A percentile compares a stretch with the other conserved stretches of the same genome.
phyloP scores from a whole-genome alignment of 2,797 vertebrate species.

The Nannoperca obscura region DNA sequence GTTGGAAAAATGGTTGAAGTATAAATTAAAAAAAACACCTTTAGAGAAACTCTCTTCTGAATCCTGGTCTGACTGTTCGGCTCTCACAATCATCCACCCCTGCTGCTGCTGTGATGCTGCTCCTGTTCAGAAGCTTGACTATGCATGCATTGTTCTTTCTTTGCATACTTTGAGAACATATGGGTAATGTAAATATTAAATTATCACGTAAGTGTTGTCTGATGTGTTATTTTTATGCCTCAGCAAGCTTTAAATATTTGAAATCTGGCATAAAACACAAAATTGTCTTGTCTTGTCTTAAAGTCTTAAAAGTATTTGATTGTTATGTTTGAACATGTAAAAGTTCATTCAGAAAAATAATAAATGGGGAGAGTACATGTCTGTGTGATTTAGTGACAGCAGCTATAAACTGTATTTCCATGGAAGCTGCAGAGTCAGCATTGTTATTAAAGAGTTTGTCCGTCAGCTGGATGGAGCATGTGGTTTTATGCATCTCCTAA shows the following conservation, averaged over 20 bases:
- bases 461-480: constrained; percentile 7
- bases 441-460: constrained; percentile 8
- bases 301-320: neutral
- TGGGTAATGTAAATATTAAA: neutral
- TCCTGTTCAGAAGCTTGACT: constrained; percentile 11
- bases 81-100: no score
- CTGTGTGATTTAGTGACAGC: neutral
- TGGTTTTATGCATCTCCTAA: constrained; percentile 40
- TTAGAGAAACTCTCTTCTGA: no score
- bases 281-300: neutral
- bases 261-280: neutral
- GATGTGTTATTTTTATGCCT: neutral
- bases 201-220: neutral
- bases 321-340: neutral
- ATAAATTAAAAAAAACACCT: no score
- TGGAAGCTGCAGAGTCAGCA: constrained; percentile 8
- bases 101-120: neutral
- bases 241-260: neutral
- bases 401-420: constrained; percentile 19
- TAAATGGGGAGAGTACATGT: neutral
- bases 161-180: neutral
- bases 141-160: neutral
- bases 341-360: neutral
- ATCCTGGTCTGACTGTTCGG: no score
- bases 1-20: no score